Base-by-base conservation (phyloP, 2,888 invertebrate genomes). In the Brassicogethes aeneus region DNA sequence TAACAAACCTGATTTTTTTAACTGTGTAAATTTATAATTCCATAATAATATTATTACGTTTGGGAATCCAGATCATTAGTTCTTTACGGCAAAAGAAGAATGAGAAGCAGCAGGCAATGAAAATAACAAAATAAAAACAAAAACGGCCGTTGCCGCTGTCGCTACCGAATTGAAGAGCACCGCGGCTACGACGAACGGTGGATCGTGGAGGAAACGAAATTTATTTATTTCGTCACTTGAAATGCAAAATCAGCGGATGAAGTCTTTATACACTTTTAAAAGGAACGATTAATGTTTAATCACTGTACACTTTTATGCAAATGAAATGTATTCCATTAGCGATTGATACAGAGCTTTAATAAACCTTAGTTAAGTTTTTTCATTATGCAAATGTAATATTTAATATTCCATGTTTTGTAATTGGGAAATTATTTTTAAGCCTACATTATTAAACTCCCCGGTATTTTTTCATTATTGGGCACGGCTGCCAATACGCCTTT, bases 331-430 rank as follows among this genome's bases (percentile, higher is more conserved):
- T 54, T 54, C 54, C 51, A 55, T 55, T 55, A 54, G 52, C 48
- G 52, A 55, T 48, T 51, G 53, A 55, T 57, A 55, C 53, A 55
- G 53, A 53, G 55, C 52, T 53, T 56, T 56, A 51, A 54, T 52
- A 55, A 54, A 56, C 48, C 47, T 52, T 49, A 46, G 54, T 52
- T n/a, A 39, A 52, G 55, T 55, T 46, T 52, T 48, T 48, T 46
- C 44, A 56, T 54, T 55, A 57, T 55, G 55, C 53, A 56, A 56
- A 57, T 56, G 42, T 44, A 43, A 50, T 50, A 52, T 55, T 55
- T 52, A 55, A 56, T 57, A 57, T 57, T 57, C 57, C 57, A 57
- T 56, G 56, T 57, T 57, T 57, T 47, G 54, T 56, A 57, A 57
- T 57, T 56, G 56, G 50, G 48, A 50, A 55, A 54, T 57, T 56